Evolutionary conservation across 2,888 invertebrate genomes (phyloP).

Genomic region (Drosophila kambysellisi): DNA sequence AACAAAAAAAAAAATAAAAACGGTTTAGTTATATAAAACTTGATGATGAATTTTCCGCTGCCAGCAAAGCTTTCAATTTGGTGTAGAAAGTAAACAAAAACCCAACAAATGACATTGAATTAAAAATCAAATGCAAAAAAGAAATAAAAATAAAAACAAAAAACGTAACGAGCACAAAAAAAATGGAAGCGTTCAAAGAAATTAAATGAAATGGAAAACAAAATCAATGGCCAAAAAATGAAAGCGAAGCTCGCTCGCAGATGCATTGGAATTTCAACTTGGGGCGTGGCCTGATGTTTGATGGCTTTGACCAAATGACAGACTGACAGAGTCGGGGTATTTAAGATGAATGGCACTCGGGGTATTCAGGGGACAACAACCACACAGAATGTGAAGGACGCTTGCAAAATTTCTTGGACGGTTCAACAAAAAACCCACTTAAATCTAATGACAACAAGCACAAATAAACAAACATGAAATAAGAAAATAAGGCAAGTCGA

Average conservation of each 20-base stretch:
- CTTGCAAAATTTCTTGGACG: slow-evolving; percentile 35
- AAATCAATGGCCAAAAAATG: slow-evolving; percentile 73
- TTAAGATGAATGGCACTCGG: slow-evolving; percentile 9
- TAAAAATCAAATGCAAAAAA: slow-evolving; percentile 45
- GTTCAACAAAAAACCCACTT: slow-evolving; percentile 40
- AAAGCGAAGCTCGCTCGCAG: slow-evolving; percentile 49
- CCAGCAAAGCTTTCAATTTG: slow-evolving; percentile 54
- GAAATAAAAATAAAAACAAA: slow-evolving; percentile 11
- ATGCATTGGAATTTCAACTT: slow-evolving; percentile 54
- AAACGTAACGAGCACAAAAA: slow-evolving; percentile 22
- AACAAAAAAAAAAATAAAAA: slow-evolving; percentile 16
- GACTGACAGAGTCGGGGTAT: neutral
- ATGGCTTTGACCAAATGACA: slow-evolving; percentile 4
- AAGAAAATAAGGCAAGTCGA: neutral
- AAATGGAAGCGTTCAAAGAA: slow-evolving; percentile 43
- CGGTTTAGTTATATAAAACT: slow-evolving; percentile 56
- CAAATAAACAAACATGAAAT: slow-evolving; percentile 24
- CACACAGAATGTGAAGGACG: slow-evolving; percentile 35
- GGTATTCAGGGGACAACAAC: slow-evolving; percentile 1
- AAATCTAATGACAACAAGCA: slow-evolving; percentile 44
- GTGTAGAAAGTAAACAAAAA: slow-evolving; percentile 59
- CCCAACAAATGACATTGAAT: slow-evolving; percentile 51
- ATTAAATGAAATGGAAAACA: slow-evolving; percentile 72
- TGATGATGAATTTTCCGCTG: slow-evolving; percentile 53
- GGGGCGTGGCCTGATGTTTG: slow-evolving; percentile 48